These are phyloP conservation scores for Brachionus rotundiformis DNA, from an alignment of 1,140 invertebrate species.

Conservation along the genomic window DNA sequence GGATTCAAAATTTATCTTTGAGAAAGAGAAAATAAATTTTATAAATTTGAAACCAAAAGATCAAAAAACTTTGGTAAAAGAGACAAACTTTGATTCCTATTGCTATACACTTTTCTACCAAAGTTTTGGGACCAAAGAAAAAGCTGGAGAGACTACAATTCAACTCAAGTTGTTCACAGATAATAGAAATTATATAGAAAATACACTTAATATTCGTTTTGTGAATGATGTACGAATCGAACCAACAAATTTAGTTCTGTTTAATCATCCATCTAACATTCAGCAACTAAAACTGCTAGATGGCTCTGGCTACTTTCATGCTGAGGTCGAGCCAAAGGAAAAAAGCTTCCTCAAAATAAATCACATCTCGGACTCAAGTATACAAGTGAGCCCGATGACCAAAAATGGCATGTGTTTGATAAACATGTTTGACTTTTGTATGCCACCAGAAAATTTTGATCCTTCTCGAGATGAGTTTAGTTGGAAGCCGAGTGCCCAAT, in stretches of 20 bases:
- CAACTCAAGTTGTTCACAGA: background rate
- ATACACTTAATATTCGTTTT: background rate
- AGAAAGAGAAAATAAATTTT: background rate
- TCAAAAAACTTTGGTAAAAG: background rate
- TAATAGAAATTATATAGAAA: background rate
- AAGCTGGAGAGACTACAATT: background rate
- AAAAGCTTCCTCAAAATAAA: constrained; percentile 17
- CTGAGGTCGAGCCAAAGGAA: background rate
- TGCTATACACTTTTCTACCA: background rate
- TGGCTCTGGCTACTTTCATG: constrained; percentile 32
- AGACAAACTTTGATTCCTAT: background rate
- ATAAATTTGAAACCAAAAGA: background rate
- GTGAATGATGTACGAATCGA: constrained; percentile 11
- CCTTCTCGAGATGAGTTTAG: background rate
- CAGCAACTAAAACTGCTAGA: background rate
- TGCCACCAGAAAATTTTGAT: background rate
- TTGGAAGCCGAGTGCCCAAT: background rate
- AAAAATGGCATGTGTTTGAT: constrained; percentile 15
- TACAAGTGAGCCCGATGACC: background rate
- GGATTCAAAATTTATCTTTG: background rate
- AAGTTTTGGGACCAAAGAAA: background rate
- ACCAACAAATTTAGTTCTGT: background rate
- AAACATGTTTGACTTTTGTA: constrained; percentile 33
- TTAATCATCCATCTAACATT: constrained; percentile 33
- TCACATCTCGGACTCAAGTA: background rate